Percentiles rank a stretch among this genome's conserved stretches.
These are phyloP conservation scores for Knipowitschia caucasica DNA, from an alignment of 2,797 vertebrate species.

Conservation along the genomic window DNA sequence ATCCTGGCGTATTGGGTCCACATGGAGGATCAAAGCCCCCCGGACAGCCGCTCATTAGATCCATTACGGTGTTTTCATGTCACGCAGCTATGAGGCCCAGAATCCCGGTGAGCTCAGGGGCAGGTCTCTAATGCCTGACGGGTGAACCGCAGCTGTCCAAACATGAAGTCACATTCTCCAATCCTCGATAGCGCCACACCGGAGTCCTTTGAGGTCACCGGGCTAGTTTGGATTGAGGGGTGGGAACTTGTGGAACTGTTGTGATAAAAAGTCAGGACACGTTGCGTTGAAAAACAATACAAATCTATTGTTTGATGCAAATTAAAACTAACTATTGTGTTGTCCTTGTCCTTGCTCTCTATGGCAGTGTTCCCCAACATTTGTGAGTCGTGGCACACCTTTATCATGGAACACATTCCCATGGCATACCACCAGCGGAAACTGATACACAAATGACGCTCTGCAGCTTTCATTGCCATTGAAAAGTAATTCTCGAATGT, in stretches of 20 bases:
- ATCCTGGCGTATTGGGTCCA: not conserved
- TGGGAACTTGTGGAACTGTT: not conserved
- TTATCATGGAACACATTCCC: too few relatives aligned
- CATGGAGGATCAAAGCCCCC: constrained; percentile 16
- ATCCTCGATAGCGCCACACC: constrained; percentile 12
- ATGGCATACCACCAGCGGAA: too few relatives aligned
- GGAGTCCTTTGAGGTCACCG: constrained; percentile 8
- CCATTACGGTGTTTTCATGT: constrained; percentile 23
- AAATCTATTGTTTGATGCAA: too few relatives aligned
- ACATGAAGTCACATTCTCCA: constrained; percentile 43
- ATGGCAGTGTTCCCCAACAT: too few relatives aligned
- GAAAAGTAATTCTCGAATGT: too few relatives aligned
- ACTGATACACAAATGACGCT: too few relatives aligned
- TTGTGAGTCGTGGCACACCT: too few relatives aligned
- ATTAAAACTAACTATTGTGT: too few relatives aligned
- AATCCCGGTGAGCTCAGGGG: constrained; percentile 16
- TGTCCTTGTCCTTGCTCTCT: too few relatives aligned
- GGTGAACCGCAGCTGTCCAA: constrained; percentile 52
- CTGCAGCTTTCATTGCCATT: too few relatives aligned
- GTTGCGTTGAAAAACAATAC: too few relatives aligned
- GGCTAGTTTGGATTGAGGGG: not conserved
- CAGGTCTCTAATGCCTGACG: constrained; percentile 23
- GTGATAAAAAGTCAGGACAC: too few relatives aligned
- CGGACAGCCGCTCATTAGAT: constrained; percentile 30
- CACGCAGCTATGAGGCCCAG: constrained; percentile 33